Percentiles rank a stretch among this genome's conserved stretches.
Conservation (phyloP, 2,888 invertebrate genomes). For the Cryptus viduatorius region DNA sequence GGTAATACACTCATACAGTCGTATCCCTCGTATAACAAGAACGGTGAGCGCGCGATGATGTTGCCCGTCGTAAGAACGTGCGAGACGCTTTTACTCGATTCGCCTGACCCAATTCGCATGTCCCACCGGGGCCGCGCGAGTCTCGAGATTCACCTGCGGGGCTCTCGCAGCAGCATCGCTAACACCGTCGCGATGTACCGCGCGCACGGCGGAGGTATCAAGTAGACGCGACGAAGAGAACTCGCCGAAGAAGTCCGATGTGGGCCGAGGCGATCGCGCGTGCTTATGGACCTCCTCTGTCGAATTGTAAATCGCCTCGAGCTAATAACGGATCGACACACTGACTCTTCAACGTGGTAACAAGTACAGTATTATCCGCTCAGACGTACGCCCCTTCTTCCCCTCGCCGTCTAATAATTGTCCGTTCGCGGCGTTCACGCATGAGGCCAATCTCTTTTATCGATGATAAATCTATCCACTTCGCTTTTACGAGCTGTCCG, state of each 20-base stretch:
- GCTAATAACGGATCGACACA: conserved; percentile 83
- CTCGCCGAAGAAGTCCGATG: conserved; percentile 35
- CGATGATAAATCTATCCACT: conserved; percentile 31
- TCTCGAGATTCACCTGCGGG: conserved; percentile 66
- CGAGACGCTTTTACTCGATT: conserved; percentile 65
- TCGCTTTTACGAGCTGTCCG: background rate
- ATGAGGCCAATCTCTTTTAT: background rate
- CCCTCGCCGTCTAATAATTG: conserved; percentile 27
- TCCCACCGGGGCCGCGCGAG: conserved; percentile 64
- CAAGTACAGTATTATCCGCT: conserved; percentile 12
- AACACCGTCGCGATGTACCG: conserved; percentile 5
- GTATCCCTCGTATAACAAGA: background rate
- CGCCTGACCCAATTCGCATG: conserved; percentile 73
- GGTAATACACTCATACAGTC: background rate
- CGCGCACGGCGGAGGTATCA: background rate
- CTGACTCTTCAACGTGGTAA: conserved; percentile 76
- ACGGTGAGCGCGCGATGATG: conserved; percentile 1
- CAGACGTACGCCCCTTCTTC: conserved; percentile 1
- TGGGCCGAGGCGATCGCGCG: conserved; percentile 45
- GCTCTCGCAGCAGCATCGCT: conserved; percentile 7
- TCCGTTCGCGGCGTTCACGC: conserved; percentile 26
- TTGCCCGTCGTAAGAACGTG: conserved; percentile 1
- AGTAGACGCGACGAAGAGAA: conserved; percentile 18
- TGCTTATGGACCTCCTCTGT: conserved; percentile 65
- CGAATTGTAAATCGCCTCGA: conserved; percentile 82